phyloP scores from a whole-genome alignment of 2,797 vertebrate genomes.

The Caiman crocodilus region DNA sequence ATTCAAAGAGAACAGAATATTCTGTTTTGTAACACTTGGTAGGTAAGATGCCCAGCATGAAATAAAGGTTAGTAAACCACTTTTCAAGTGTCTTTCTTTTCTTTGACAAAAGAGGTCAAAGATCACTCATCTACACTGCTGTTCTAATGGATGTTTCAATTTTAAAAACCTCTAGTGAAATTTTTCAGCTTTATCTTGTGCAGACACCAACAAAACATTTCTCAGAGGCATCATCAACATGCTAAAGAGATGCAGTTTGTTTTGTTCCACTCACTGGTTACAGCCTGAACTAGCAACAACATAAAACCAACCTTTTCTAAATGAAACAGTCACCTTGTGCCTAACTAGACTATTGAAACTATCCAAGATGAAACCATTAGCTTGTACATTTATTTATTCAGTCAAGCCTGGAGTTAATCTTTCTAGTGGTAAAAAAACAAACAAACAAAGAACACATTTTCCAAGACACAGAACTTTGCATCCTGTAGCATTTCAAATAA shows the following conservation, averaged over 20 bases:
- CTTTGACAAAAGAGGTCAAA: neutral
- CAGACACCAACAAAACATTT: slow-evolving; percentile 4
- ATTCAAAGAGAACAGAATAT: neutral
- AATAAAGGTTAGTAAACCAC: neutral
- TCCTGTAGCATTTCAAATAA: slow-evolving; percentile 20
- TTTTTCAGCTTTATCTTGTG: neutral
- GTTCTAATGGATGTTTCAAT: neutral
- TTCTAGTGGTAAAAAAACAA: neutral
- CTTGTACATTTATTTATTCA: slow-evolving; percentile 30
- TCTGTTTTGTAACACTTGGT: neutral
- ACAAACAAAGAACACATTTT: neutral
- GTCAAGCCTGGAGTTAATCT: slow-evolving; percentile 13
- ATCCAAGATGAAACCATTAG: slow-evolving; percentile 26
- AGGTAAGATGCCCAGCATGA: neutral
- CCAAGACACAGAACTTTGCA: slow-evolving; percentile 10
- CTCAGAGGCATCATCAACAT: slow-evolving; percentile 12
- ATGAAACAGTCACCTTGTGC: neutral
- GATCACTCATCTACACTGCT: neutral
- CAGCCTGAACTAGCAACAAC: neutral
- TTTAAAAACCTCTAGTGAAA: neutral
- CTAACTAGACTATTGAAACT: neutral
- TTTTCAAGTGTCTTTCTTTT: fast-evolving
- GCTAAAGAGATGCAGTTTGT: neutral
- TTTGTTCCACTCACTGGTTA: neutral
- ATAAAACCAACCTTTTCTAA: slow-evolving; percentile 8